These are phyloP conservation scores for Osedax frankpressi DNA, from an alignment of 2,888 invertebrate genomes.

Conservation along the genomic window DNA sequence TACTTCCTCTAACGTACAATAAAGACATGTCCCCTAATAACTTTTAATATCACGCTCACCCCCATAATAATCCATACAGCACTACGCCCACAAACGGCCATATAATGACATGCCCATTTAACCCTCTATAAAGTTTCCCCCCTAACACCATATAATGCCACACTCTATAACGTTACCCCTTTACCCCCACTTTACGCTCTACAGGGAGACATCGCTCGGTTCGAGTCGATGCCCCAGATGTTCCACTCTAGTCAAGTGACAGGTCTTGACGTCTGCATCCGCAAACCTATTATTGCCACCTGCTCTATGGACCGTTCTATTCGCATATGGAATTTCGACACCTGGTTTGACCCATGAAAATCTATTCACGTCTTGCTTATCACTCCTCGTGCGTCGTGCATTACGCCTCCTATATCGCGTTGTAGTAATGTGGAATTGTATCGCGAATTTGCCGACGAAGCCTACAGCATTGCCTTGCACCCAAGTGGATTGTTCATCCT, in stretches of 20 bases:
- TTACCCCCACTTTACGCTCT: neutral
- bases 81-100: too few relatives aligned
- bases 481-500: conserved; percentile 68
- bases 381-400: neutral
- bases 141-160: too few relatives aligned
- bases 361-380: neutral
- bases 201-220: conserved; percentile 35
- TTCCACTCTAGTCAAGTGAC: conserved; percentile 67
- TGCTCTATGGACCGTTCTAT: conserved; percentile 68
- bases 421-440: conserved; percentile 55
- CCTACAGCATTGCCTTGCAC: conserved; percentile 64
- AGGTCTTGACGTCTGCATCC: conserved; percentile 67
- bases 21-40: too few relatives aligned
- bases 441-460: conserved; percentile 68
- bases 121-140: too few relatives aligned
- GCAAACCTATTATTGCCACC: conserved; percentile 81
- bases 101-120: too few relatives aligned
- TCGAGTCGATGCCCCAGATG: conserved; percentile 36
- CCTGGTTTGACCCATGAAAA: conserved; percentile 49
- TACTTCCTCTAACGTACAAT: too few relatives aligned
- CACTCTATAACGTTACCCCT: too few relatives aligned
- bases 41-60: too few relatives aligned
- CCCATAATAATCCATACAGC: too few relatives aligned
- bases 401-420: neutral
- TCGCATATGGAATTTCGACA: conserved; percentile 81